Evolutionary conservation across 2,888 invertebrate genomes (phyloP).

Genomic region (Eustalomyia histrio): DNA sequence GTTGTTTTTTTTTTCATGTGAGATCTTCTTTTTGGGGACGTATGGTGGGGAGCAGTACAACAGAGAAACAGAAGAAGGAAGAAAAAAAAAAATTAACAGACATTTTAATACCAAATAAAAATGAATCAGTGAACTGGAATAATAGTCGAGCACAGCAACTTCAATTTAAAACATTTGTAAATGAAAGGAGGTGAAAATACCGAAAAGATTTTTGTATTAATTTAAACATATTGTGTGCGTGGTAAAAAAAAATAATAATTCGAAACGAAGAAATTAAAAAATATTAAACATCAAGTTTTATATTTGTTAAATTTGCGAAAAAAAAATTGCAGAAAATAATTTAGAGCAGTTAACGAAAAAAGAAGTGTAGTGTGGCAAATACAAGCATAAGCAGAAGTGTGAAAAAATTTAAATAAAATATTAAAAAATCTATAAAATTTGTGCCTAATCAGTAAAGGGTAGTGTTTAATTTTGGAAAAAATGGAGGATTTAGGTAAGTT

Average conservation of each 20-base stretch:
- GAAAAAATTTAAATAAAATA: neutral
- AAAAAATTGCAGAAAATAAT: conserved; percentile 35
- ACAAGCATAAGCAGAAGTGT: conserved; percentile 7
- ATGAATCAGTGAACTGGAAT: conserved; percentile 60
- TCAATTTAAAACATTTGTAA: conserved; percentile 51
- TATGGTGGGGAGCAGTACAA: conserved; percentile 47
- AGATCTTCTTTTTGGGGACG: conserved; percentile 25
- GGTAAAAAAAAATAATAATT: conserved; percentile 32
- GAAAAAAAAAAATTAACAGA: conserved; percentile 42
- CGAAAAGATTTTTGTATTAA: conserved; percentile 4
- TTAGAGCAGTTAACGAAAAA: conserved; percentile 38
- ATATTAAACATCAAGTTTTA: too few relatives aligned
- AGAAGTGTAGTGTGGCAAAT: conserved; percentile 20
- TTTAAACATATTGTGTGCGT: conserved; percentile 56
- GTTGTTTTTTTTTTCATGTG: conserved; percentile 33
- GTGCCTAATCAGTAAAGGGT: conserved; percentile 3
- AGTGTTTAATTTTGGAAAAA: conserved; percentile 26
- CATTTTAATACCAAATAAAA: conserved; percentile 54
- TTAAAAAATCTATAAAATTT: conserved; percentile 5
- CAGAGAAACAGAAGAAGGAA: conserved; percentile 29
- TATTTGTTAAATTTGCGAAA: conserved; percentile 15
- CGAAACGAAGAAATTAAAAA: too few relatives aligned
- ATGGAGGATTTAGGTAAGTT: conserved; percentile 64
- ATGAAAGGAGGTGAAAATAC: conserved; percentile 20
- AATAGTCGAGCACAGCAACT: conserved; percentile 59